A percentile compares a stretch with the other conserved stretches of the same genome.
Evolutionary conservation across 2,797 vertebrate genomes (phyloP).

Genomic region (Rhabdomys pumilio): DNA sequence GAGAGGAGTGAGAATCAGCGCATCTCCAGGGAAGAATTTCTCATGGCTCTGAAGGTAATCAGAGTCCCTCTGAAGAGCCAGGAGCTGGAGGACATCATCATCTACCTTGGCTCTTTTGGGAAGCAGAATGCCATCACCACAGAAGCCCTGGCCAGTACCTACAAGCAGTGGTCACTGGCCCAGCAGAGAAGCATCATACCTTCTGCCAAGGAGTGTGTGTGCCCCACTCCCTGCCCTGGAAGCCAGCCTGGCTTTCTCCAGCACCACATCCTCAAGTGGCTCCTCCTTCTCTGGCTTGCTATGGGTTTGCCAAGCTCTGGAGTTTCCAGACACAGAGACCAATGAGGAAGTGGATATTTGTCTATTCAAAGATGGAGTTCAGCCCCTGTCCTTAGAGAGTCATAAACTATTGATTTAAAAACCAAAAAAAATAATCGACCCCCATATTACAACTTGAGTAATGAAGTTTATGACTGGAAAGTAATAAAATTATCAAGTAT

Average conservation of each 20-base stretch:
- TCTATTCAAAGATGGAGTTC: not conserved
- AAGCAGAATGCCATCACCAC: conserved; percentile 72
- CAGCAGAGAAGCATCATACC: not conserved
- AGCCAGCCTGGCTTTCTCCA: not conserved
- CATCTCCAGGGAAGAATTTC: conserved; percentile 85
- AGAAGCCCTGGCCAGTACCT: conserved; percentile 73
- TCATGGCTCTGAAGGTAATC: conserved; percentile 76
- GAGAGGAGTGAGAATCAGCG: conserved; percentile 10
- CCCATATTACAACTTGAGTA: not conserved
- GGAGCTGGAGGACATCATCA: conserved; percentile 86
- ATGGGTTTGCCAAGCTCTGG: not conserved
- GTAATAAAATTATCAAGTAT: not conserved
- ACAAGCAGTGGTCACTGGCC: conserved; percentile 72
- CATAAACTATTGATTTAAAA: not conserved
- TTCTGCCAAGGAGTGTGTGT: not conserved
- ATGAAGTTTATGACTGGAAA: not conserved
- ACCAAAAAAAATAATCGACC: not conserved
- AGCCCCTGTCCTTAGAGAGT: not conserved
- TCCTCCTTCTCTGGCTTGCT: not conserved
- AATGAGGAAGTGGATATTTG: not conserved
- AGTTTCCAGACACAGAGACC: not conserved
- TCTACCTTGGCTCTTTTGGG: conserved; percentile 84
- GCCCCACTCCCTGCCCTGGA: not conserved
- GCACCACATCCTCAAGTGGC: not conserved
- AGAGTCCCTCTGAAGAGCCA: conserved; percentile 80